Conservation (phyloP, 2,888 invertebrate genomes). For the Crematogaster levior region DNA sequence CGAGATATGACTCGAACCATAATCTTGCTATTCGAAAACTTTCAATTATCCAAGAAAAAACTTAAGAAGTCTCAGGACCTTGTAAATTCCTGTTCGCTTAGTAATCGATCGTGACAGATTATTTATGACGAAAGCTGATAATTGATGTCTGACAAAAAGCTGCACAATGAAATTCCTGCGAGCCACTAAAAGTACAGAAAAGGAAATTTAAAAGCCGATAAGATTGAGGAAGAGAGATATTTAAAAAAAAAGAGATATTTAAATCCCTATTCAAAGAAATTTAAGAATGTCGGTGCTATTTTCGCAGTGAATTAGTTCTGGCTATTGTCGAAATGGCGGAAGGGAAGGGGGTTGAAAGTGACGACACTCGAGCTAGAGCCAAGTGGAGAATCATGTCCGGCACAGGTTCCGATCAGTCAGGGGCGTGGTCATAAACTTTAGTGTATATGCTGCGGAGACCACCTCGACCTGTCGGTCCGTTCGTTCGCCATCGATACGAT, state of each 20-base stretch:
- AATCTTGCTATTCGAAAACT: background rate
- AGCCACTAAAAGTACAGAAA: background rate
- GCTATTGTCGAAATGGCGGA: slow-evolving; percentile 18
- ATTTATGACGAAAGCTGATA: background rate
- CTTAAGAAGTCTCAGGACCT: background rate
- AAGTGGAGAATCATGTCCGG: slow-evolving; percentile 74
- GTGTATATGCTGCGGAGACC: slow-evolving; percentile 19
- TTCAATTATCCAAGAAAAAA: background rate
- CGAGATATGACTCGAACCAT: background rate
- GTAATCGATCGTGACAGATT: background rate
- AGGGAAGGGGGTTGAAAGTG: slow-evolving; percentile 19
- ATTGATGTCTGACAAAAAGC: background rate
- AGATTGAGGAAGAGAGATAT: background rate
- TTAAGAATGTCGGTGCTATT: background rate
- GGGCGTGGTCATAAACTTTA: slow-evolving; percentile 65
- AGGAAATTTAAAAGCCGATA: background rate
- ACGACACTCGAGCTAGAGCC: slow-evolving; percentile 41
- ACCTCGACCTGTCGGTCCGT: slow-evolving; percentile 35
- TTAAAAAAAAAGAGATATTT: background rate
- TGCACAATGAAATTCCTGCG: background rate
- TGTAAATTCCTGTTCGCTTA: background rate
- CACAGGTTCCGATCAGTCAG: slow-evolving; percentile 48
- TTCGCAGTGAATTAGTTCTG: slow-evolving; percentile 16
- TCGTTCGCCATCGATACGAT: slow-evolving; percentile 42
- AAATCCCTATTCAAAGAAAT: background rate